Base-by-base conservation (phyloP, 2,113 vertebrate species). In the Gymnocephalus cernua region DNA sequence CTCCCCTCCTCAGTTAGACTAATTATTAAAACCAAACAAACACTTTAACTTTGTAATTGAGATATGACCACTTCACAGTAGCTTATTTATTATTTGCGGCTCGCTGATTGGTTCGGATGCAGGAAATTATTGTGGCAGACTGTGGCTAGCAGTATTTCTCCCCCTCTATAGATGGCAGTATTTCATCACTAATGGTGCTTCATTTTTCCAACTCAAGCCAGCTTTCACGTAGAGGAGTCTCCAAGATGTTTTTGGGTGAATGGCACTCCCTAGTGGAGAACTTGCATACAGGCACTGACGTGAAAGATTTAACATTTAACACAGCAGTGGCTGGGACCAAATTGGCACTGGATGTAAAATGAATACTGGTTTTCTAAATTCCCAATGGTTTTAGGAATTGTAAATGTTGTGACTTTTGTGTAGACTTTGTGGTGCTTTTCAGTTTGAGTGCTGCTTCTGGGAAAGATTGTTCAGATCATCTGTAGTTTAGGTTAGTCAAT, bases 1-100 rank as follows among this genome's bases (percentile, higher is more conserved):
- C 96, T 95, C 95, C 96, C 94, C 96, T 96, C 94, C 21, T 80
- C 70, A 41, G n/a, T 38, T 14, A 77, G 18, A 69, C 75, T 71
- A 27, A 29, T 44, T 45, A 13, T 19, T 54, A 41, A 29, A 61
- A 68, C 23, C 53, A 61, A 35, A 75, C 48, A 1, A 29, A 65
- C 25, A 66, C 47, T 21, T 35, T 25, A 57, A 62, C 9, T 0
- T 38, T 54, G 5, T 41, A 2, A 19, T 58, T 53, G 16, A 10
- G 1, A 68, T 44, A 12, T 41, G 11, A 70, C 23, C 23, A n/a
- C 59, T 29, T 61, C 8, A 6, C 56, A 6, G 23, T 59, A 3
- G 62, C 14, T 66, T 64, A n/a, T 1, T 58, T 15, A 41, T 53
- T 27, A 63, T 80, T 74, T n/a, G n/a, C 59, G 15, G 56, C 45